phyloP scores from a whole-genome alignment of 2,113 vertebrate species.

The Pedionomus torquatus region DNA sequence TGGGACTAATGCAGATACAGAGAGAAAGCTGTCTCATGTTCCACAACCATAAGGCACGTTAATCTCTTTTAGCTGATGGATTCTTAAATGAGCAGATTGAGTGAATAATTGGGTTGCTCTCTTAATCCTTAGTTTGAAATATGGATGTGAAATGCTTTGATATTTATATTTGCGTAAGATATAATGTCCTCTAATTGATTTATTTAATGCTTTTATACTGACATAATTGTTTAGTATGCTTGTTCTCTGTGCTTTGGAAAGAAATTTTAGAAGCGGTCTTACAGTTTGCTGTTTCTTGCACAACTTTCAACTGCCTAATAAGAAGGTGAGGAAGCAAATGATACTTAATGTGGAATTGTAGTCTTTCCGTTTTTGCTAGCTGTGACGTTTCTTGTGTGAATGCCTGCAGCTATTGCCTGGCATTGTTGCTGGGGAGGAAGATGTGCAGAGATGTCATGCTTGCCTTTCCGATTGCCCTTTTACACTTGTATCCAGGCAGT shows the following conservation, averaged over 20 bases:
- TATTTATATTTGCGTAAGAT: conserved; percentile 68
- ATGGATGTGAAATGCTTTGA: conserved; percentile 65
- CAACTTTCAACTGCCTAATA: not conserved
- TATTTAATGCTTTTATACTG: conserved; percentile 50
- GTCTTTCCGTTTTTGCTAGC: not conserved
- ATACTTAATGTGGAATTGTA: not conserved
- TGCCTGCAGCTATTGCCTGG: not conserved
- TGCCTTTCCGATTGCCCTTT: not conserved
- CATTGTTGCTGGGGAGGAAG: not conserved
- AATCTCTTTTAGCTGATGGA: conserved; percentile 73
- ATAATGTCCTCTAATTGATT: conserved; percentile 72
- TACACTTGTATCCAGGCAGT: not conserved
- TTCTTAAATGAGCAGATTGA: conserved; percentile 73
- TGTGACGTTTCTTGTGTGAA: not conserved
- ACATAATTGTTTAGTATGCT: conserved; percentile 9
- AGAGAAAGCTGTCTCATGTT: conserved; percentile 63
- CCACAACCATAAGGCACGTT: conserved; percentile 65
- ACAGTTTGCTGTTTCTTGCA: not conserved
- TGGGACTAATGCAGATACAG: conserved; percentile 28
- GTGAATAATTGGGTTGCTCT: conserved; percentile 73
- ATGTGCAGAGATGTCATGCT: not conserved
- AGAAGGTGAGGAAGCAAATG: not conserved
- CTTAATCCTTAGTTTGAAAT: conserved; percentile 73
- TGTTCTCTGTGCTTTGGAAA: not conserved
- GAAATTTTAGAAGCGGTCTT: not conserved